These are phyloP conservation scores for Cynopterus brachyotis DNA, from an alignment of 2,113 vertebrate species.

Conservation along the genomic window DNA sequence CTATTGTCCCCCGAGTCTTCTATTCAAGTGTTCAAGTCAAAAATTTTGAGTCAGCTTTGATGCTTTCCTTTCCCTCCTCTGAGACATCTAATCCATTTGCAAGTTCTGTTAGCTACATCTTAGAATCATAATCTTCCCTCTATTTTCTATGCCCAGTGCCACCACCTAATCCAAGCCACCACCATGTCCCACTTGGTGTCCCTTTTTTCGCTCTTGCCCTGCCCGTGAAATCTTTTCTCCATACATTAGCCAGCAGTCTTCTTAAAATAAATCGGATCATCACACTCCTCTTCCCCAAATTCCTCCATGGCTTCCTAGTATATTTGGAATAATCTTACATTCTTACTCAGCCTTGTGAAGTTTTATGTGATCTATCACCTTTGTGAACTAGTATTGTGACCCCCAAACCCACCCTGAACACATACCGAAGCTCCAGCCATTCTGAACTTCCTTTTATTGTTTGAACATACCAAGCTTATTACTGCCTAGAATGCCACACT, in stretches of 20 bases:
- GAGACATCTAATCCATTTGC: not conserved
- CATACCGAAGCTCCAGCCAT: too few relatives aligned
- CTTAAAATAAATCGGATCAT: not conserved
- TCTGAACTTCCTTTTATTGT: not conserved
- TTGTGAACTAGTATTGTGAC: not conserved
- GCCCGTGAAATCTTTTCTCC: too few relatives aligned
- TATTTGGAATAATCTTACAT: not conserved
- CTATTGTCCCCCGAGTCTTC: not conserved
- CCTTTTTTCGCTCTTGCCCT: not conserved
- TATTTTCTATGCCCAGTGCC: not conserved
- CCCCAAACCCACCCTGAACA: accelerated
- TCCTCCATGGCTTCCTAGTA: not conserved
- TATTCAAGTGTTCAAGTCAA: not conserved
- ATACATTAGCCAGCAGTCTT: not conserved
- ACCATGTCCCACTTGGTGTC: not conserved
- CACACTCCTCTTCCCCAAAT: not conserved
- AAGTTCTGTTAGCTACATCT: not conserved
- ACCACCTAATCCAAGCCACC: not conserved
- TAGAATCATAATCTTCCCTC: not conserved
- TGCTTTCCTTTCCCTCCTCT: not conserved
- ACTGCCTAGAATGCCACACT: not conserved
- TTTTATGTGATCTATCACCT: not conserved
- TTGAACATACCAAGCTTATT: not conserved
- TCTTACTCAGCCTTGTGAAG: not conserved
- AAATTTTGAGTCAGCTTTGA: not conserved